Percentiles rank a stretch among this genome's conserved stretches.
phyloP scores from a whole-genome alignment of 2,113 vertebrate genomes.

The Melanostigma gelatinosum region DNA sequence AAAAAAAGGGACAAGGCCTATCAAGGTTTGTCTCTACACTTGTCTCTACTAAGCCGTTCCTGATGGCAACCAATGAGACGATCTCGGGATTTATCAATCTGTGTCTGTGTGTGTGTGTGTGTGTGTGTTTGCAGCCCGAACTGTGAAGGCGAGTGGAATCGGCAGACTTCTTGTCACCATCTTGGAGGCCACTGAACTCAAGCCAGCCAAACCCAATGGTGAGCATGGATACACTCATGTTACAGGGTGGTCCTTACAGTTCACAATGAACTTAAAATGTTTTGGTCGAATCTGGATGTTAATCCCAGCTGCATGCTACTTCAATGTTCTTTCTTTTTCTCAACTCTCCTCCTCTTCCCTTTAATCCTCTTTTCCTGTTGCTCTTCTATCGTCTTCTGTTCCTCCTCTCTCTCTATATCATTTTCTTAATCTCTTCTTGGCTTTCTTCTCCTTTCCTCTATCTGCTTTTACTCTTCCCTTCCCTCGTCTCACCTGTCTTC shows the following conservation, averaged over 20 bases:
- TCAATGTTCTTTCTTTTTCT: neutral
- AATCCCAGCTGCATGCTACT: neutral
- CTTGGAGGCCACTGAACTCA: slow-evolving; percentile 93
- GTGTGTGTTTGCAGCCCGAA: slow-evolving; percentile 85
- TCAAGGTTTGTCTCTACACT: slow-evolving; percentile 85
- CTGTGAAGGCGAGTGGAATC: slow-evolving; percentile 90
- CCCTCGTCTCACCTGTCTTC: neutral
- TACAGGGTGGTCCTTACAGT: neutral
- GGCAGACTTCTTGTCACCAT: slow-evolving; percentile 94
- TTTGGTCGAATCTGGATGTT: neutral
- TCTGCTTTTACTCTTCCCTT: neutral
- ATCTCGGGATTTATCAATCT: slow-evolving; percentile 1
- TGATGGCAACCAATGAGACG: neutral
- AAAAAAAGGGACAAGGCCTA: slow-evolving; percentile 93
- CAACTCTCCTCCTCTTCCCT: neutral
- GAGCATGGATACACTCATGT: slow-evolving; percentile 36
- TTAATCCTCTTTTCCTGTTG: neutral
- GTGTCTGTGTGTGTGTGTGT: slow-evolving; percentile 33
- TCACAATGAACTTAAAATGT: neutral
- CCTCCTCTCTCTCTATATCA: neutral
- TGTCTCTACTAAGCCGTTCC: neutral
- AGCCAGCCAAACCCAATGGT: slow-evolving; percentile 92
- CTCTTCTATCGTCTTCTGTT: neutral
- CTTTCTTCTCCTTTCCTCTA: neutral
- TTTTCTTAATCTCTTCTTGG: neutral